These are phyloP conservation scores for Diachasmimorpha longicaudata DNA, from an alignment of 1,140 invertebrate genomes.

Conservation along the genomic window DNA sequence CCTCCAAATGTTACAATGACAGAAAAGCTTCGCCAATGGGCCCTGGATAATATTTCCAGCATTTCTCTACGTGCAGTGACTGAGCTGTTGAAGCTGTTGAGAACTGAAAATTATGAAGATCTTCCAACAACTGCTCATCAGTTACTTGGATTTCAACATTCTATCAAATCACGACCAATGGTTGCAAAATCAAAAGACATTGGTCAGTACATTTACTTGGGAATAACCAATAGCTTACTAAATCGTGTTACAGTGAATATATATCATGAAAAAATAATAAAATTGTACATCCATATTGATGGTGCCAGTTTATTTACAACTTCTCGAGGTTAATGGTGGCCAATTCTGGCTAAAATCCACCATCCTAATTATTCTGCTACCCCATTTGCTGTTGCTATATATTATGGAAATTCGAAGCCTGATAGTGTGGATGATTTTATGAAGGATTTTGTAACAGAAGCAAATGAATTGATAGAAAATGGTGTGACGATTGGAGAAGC, in stretches of 20 bases:
- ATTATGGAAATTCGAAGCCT: conserved; percentile 26
- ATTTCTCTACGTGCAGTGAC: neutral
- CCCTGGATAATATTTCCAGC: neutral
- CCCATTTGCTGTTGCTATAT: conserved; percentile 20
- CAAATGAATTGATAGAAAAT: neutral
- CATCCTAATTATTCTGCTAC: neutral
- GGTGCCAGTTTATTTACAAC: conserved; percentile 6
- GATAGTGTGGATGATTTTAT: conserved; percentile 1
- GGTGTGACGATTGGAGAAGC: conserved; percentile 1
- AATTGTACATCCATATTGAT: conserved; percentile 18
- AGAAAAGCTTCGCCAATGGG: neutral
- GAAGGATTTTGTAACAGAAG: conserved; percentile 19
- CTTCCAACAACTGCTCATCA: neutral
- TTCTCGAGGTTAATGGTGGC: conserved; percentile 19
- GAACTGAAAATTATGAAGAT: neutral
- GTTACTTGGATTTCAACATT: neutral
- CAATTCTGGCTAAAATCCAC: conserved; percentile 18
- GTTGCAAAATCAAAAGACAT: neutral
- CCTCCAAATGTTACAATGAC: neutral
- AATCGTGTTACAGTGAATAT: neutral
- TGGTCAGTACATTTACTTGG: neutral
- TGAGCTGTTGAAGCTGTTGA: neutral
- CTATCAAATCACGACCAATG: neutral
- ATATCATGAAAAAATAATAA: neutral
- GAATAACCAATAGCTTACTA: neutral